A percentile compares a stretch with the other conserved stretches of the same genome.
Conservation (phyloP, 2,797 vertebrate species). For the Helostoma temminkii region DNA sequence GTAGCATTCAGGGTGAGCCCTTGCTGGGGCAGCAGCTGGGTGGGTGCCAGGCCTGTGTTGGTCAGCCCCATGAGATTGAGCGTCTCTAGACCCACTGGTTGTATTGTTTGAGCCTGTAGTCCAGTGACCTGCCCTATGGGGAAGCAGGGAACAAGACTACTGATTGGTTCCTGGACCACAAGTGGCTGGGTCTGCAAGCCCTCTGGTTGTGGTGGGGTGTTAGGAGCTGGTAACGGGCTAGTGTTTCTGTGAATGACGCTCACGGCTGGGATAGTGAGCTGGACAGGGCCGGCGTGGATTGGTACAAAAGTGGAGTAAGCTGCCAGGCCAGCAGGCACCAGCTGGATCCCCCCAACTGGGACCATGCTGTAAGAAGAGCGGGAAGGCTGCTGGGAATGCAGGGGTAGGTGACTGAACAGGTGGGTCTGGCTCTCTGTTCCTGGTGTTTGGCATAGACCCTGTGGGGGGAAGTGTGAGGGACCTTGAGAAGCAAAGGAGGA, state of each 20-base stretch:
- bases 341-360: slow-evolving; percentile 94
- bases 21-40: slow-evolving; percentile 85
- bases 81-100: slow-evolving; percentile 88
- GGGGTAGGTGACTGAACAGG: slow-evolving; percentile 96
- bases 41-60: slow-evolving; percentile 81
- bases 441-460: slow-evolving; percentile 54
- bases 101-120: slow-evolving; percentile 86
- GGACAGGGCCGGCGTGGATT: slow-evolving; percentile 91
- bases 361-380: slow-evolving; percentile 91
- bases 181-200: slow-evolving; percentile 66
- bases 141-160: slow-evolving; percentile 89
- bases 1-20: slow-evolving; percentile 92
- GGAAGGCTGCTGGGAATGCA: slow-evolving; percentile 94
- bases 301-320: slow-evolving; percentile 96
- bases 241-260: slow-evolving; percentile 92
- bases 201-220: slow-evolving; percentile 78
- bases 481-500: slow-evolving; percentile 77
- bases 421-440: slow-evolving; percentile 84
- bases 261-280: slow-evolving; percentile 94
- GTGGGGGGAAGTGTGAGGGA: slow-evolving; percentile 70
- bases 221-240: slow-evolving; percentile 76
- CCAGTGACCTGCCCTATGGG: slow-evolving; percentile 90
- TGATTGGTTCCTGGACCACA: slow-evolving; percentile 87
- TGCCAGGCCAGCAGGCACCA: slow-evolving; percentile 91
- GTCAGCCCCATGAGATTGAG: slow-evolving; percentile 92